Evolutionary conservation across 2,888 invertebrate species (phyloP), one percentile per base, ranked within the genome.

Genomic region (Megalurothrips usitatus): DNA sequence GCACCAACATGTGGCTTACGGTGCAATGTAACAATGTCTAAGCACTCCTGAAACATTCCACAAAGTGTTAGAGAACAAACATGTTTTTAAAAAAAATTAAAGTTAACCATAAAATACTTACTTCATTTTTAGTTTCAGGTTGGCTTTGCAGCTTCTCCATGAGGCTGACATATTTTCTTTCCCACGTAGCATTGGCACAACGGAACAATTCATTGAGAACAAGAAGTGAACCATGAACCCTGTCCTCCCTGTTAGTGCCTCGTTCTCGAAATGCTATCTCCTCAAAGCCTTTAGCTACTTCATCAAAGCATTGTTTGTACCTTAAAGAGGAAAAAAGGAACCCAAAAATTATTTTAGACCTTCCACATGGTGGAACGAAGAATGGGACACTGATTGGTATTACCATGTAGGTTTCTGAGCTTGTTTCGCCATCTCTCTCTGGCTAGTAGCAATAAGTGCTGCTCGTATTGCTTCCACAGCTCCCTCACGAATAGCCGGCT

Each of bases 391-490:
- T 43, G 79, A 23, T 47, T 47, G 75, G 86, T 86, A 87, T 85
- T 89, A 92, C 96, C 97, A 98, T 84, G 93, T 93, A 0, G 95
- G 94, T 86, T 94, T 94, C 84, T 95, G 94, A 75, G 94, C 93
- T 86, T 97, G 96, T 86, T 96, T 97, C 0, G 95, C 94, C n/a
- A 94, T 94, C 89, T 99, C 99, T 82, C 99, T 90, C 86, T 98
- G 98, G 0, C 98, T 94, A 0, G 97, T 98, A 0, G 99, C 97
- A 0, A 97, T 94, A 10, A 99, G 88, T 0, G 98, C 98, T 34
- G 98, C 97, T 84, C 97, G 90, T n/a, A 99, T 88, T 0, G 99
- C 98, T 85, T 96, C 95, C 0, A 96, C 96, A 0, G 98, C 97
- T 10, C 95, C 95, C 87, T 98, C 96, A 80, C 99, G 90, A 83